Conservation (phyloP, 2,888 invertebrate genomes). For the Luperina testacea region DNA sequence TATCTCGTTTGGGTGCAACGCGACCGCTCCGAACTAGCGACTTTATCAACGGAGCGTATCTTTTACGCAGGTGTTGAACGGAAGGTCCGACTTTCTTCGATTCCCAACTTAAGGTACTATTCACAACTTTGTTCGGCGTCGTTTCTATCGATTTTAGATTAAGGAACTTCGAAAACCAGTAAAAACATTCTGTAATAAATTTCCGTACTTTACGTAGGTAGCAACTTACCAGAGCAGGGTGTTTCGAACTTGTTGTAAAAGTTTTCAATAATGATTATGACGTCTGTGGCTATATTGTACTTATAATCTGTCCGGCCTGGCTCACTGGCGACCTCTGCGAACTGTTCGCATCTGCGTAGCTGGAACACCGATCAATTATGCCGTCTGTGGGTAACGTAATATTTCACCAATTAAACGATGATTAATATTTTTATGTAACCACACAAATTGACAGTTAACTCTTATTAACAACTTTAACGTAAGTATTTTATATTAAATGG, state of each 20-base stretch:
- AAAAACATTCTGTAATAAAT: conserved; percentile 88
- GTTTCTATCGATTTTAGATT: conserved; percentile 89
- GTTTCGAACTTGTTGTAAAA: conserved; percentile 77
- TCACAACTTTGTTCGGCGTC: conserved; percentile 86
- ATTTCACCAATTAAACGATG: conserved; percentile 19
- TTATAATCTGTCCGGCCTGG: conserved; percentile 17
- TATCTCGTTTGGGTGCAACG: conserved; percentile 78
- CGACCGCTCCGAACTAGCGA: conserved; percentile 70
- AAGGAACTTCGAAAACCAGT: conserved; percentile 87
- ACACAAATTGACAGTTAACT: neutral
- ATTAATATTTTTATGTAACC: neutral
- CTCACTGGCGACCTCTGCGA: conserved; percentile 31
- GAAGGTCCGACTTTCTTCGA: conserved; percentile 86
- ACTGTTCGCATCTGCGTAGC: conserved; percentile 17
- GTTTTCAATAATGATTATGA: conserved; percentile 76
- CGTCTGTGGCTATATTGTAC: conserved; percentile 54
- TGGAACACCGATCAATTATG: conserved; percentile 17
- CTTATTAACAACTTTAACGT: neutral
- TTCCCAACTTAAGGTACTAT: conserved; percentile 86
- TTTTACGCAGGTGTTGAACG: conserved; percentile 85
- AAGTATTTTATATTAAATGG: neutral
- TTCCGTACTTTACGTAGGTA: conserved; percentile 79
- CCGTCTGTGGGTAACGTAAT: neutral
- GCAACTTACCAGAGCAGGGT: conserved; percentile 72
- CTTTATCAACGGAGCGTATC: conserved; percentile 84